Percentiles rank a stretch among this genome's conserved stretches.
Conservation (phyloP, 2,888 invertebrate species). For the Leptodirus hochenwartii region DNA sequence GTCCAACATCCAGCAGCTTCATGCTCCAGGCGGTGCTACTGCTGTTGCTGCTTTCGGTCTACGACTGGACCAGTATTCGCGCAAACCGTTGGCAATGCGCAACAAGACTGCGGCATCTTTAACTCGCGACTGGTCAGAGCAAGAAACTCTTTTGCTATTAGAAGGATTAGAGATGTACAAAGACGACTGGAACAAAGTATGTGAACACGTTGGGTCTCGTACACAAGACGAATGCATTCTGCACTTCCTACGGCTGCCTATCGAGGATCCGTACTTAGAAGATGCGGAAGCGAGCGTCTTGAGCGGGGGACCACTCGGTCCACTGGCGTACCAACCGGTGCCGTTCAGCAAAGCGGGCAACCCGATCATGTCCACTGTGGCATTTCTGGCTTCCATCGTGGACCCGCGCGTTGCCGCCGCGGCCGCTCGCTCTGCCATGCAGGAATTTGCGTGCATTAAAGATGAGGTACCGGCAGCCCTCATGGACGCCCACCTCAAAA, state of each 20-base stretch:
- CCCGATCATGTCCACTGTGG: slow-evolving; percentile 99
- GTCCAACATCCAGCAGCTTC: no score
- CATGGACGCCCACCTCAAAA: slow-evolving; percentile 88
- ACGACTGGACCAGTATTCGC: slow-evolving; percentile 74
- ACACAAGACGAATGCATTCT: slow-evolving; percentile 99
- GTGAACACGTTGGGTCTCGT: slow-evolving; percentile 93
- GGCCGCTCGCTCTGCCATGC: slow-evolving; percentile 96
- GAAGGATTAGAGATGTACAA: slow-evolving; percentile 94
- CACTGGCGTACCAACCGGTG: slow-evolving; percentile 89
- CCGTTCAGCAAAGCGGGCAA: slow-evolving; percentile 97
- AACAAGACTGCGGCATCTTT: slow-evolving; percentile 61
- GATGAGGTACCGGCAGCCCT: slow-evolving; percentile 95
- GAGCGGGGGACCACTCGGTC: slow-evolving; percentile 75
- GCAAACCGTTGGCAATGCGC: slow-evolving; percentile 55
- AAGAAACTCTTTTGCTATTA: slow-evolving; percentile 85
- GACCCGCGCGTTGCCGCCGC: slow-evolving; percentile 94
- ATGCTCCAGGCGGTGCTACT: no score
- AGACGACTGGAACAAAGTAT: slow-evolving; percentile 99
- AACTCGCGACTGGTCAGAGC: slow-evolving; percentile 93
- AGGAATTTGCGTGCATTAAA: slow-evolving; percentile 94
- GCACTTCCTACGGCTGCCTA: slow-evolving; percentile 91
- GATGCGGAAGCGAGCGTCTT: slow-evolving; percentile 60
- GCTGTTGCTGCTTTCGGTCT: slow-evolving; percentile 42
- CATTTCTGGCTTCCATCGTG: slow-evolving; percentile 95
- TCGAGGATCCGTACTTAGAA: slow-evolving; percentile 95